Conservation (phyloP, 1,140 invertebrate genomes). For the Bombus confusus region DNA sequence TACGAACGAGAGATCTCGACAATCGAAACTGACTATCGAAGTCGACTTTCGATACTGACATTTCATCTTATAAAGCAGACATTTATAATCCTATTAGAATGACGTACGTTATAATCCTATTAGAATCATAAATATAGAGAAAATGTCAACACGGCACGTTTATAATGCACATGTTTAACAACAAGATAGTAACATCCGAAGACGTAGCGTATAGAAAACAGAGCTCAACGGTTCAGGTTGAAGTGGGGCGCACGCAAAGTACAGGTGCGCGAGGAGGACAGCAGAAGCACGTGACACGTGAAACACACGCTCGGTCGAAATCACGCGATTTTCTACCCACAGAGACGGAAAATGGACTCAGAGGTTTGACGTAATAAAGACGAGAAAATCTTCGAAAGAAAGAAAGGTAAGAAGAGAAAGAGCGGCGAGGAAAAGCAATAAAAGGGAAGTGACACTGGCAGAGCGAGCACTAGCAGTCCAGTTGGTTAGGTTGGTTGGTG, state of each 20-base stretch:
- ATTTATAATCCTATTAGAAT: background rate
- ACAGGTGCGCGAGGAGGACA: constrained; percentile 26
- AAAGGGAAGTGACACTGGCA: background rate
- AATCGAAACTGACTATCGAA: background rate
- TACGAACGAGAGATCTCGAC: background rate
- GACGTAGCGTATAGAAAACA: background rate
- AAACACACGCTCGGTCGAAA: constrained; percentile 28
- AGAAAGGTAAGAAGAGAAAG: background rate
- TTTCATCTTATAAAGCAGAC: no score
- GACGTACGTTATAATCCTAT: background rate
- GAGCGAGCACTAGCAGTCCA: constrained; percentile 5
- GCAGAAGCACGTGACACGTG: constrained; percentile 46
- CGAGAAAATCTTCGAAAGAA: background rate
- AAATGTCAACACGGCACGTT: background rate
- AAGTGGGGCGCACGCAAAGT: constrained; percentile 38
- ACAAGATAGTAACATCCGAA: background rate
- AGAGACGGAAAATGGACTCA: background rate
- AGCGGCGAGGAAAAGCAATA: background rate
- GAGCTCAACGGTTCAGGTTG: background rate
- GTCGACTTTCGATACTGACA: background rate
- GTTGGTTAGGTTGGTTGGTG: background rate
- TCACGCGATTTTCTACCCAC: constrained; percentile 23
- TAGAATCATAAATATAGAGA: background rate
- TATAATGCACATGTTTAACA: background rate
- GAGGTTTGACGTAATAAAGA: no score